These are phyloP conservation scores for Catharus minimus DNA, from an alignment of 2,113 vertebrate species.

Conservation along the genomic window DNA sequence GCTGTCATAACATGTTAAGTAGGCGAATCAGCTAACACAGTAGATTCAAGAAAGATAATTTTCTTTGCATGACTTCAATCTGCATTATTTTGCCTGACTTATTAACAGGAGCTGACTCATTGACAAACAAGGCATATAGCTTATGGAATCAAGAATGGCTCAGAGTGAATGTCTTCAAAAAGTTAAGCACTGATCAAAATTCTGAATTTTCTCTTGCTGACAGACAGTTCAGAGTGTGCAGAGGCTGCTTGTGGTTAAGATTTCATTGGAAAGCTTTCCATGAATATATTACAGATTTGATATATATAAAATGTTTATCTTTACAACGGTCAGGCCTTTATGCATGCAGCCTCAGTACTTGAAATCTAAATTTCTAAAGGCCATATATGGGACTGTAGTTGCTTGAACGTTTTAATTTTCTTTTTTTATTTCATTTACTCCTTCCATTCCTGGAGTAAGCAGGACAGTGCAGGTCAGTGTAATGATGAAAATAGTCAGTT, in stretches of 20 bases:
- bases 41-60: conserved; percentile 65
- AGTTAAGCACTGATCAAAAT: conserved; percentile 65
- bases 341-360: conserved; percentile 18
- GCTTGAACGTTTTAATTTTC: conserved; percentile 58
- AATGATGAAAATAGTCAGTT: neutral
- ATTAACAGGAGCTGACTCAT: conserved; percentile 68
- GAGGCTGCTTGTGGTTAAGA: conserved; percentile 49
- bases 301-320: conserved; percentile 21
- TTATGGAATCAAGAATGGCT: conserved; percentile 9
- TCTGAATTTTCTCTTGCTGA: conserved; percentile 53
- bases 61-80: conserved; percentile 52
- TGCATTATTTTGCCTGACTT: conserved; percentile 63
- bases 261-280: conserved; percentile 23
- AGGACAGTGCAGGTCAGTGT: conserved; percentile 15
- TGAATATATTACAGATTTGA: neutral
- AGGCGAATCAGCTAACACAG: conserved; percentile 63
- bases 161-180: conserved; percentile 47
- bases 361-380: conserved; percentile 55
- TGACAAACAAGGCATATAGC: conserved; percentile 59
- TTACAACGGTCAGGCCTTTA: conserved; percentile 48
- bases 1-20: conserved; percentile 70
- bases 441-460: neutral
- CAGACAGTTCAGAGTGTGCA: conserved; percentile 37
- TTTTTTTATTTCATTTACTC: neutral
- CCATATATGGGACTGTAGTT: conserved; percentile 27